Conservation (phyloP, 2,888 invertebrate genomes). For the Leucoma salicis region DNA sequence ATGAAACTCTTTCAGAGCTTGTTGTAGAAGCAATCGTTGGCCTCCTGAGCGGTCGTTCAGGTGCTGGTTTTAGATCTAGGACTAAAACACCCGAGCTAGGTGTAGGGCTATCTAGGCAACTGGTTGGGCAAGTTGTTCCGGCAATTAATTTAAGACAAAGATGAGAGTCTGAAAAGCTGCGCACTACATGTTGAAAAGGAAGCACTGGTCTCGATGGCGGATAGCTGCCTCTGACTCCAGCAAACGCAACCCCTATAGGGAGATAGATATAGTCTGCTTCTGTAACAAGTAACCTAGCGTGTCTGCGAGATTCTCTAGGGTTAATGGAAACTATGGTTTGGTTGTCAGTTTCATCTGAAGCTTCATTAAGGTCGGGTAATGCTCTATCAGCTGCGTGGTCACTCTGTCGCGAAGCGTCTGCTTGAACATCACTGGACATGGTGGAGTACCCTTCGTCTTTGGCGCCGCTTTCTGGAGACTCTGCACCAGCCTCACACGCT, state of each 20-base stretch:
- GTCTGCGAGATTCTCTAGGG: constrained; percentile 72
- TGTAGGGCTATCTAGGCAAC: constrained; percentile 81
- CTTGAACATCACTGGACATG: constrained; percentile 91
- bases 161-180: constrained; percentile 89
- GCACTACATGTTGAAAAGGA: constrained; percentile 88
- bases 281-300: constrained; percentile 79
- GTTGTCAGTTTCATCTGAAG: constrained; percentile 87
- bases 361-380: constrained; percentile 88
- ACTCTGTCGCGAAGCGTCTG: constrained; percentile 84
- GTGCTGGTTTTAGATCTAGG: constrained; percentile 81
- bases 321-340: constrained; percentile 79
- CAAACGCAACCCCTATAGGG: constrained; percentile 84
- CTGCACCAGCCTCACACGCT: constrained; percentile 86
- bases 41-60: constrained; percentile 82
- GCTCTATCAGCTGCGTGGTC: constrained; percentile 81
- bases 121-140: constrained; percentile 78
- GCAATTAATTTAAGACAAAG: constrained; percentile 86
- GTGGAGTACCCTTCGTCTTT: constrained; percentile 92
- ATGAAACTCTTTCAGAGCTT: constrained; percentile 77
- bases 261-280: constrained; percentile 87
- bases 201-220: constrained; percentile 86
- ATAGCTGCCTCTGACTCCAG: constrained; percentile 86
- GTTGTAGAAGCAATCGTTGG: constrained; percentile 79
- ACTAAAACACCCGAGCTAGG: constrained; percentile 84
- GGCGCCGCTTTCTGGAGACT: constrained; percentile 89